These are phyloP conservation scores for Lordiphosa collinella DNA, from an alignment of 1,140 invertebrate species.

Conservation along the genomic window DNA sequence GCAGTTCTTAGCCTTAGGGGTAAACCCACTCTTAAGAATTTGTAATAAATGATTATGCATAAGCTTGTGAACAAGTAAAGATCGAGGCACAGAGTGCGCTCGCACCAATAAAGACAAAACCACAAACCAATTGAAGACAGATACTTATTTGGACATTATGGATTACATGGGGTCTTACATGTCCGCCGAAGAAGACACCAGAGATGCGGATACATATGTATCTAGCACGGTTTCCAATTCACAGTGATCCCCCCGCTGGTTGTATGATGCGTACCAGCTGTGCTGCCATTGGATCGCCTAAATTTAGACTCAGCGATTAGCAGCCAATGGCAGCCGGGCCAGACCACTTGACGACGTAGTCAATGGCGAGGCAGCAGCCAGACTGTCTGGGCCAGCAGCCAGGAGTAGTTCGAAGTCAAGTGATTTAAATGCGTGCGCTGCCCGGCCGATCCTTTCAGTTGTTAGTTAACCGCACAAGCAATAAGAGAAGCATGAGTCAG, in stretches of 20 bases:
- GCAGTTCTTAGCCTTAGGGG: too few relatives aligned
- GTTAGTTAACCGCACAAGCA: conserved; percentile 15
- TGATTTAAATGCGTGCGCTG: conserved; percentile 35
- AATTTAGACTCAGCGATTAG: conserved; percentile 66
- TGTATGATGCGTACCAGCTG: conserved; percentile 58
- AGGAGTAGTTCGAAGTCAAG: conserved; percentile 27
- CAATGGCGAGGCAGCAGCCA: conserved; percentile 17
- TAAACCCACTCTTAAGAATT: too few relatives aligned
- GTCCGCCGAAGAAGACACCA: neutral
- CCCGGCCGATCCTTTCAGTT: conserved; percentile 52
- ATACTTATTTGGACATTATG: too few relatives aligned
- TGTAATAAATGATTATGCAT: too few relatives aligned
- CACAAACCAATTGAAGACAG: too few relatives aligned
- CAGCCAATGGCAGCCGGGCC: conserved; percentile 57
- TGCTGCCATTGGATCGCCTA: conserved; percentile 58
- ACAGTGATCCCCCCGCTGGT: neutral
- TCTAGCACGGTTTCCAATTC: conserved; percentile 11
- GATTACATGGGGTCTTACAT: too few relatives aligned
- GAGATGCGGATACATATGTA: conserved; percentile 4
- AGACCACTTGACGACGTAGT: conserved; percentile 56
- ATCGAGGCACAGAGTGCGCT: too few relatives aligned
- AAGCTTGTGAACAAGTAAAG: too few relatives aligned
- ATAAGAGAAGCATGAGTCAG: conserved; percentile 4
- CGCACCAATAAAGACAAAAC: too few relatives aligned
- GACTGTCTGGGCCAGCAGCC: conserved; percentile 41